Evolutionary conservation across 2,888 invertebrate species (phyloP).

Genomic region (Hirtodrosophila alboralis): DNA sequence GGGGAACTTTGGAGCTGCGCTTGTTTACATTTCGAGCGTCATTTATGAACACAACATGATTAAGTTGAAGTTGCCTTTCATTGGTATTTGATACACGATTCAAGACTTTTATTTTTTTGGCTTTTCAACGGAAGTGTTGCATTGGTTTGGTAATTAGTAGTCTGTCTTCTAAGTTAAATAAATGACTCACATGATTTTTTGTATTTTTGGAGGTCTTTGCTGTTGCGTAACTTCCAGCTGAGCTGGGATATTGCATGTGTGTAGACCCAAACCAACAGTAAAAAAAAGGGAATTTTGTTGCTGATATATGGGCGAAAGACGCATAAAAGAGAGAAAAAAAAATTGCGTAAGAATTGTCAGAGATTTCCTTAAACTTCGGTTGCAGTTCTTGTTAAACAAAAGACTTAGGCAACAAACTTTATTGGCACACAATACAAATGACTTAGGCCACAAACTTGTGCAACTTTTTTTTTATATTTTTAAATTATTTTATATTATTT

Average conservation of each 20-base stretch:
- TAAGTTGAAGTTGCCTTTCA: conserved; percentile 17
- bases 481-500: no score
- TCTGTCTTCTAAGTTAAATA: conserved; percentile 49
- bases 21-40: conserved; percentile 40
- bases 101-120: background rate
- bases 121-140: conserved; percentile 64
- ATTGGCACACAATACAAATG: conserved; percentile 4
- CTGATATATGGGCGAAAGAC: conserved; percentile 17
- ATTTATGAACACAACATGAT: conserved; percentile 7
- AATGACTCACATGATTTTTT: conserved; percentile 64
- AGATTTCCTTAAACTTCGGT: conserved; percentile 2
- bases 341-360: conserved; percentile 29
- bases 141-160: conserved; percentile 62
- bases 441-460: conserved; percentile 13
- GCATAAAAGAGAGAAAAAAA: conserved; percentile 7
- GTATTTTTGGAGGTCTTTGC: conserved; percentile 26
- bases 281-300: conserved; percentile 6
- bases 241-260: conserved; percentile 21
- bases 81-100: conserved; percentile 11
- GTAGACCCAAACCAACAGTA: background rate
- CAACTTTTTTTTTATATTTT: no score
- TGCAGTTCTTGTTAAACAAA: background rate
- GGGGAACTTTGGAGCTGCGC: conserved; percentile 8
- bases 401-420: conserved; percentile 17
- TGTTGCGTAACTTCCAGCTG: conserved; percentile 37